phyloP scores from a whole-genome alignment of 2,797 vertebrate genomes.

The Meda fulgida region DNA sequence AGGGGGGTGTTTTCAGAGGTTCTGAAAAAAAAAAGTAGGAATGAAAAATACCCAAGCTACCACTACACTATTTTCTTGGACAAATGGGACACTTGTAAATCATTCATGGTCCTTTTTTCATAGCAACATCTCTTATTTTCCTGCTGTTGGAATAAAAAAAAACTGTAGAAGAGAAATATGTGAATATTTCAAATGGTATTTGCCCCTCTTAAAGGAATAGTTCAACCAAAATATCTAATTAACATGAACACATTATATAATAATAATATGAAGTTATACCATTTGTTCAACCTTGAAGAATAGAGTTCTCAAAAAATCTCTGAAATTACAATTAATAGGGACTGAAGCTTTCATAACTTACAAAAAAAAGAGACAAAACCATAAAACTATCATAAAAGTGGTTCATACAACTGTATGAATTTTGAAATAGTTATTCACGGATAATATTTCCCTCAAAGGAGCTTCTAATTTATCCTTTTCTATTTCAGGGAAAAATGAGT shows the following conservation, averaged over 20 bases:
- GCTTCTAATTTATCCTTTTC: not conserved
- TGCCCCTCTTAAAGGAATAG: not conserved
- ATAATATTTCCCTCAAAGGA: not conserved
- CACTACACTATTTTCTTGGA: constrained; percentile 38
- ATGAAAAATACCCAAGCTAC: constrained; percentile 62
- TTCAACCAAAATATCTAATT: not conserved
- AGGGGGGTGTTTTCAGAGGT: constrained; percentile 64
- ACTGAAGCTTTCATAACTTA: not conserved
- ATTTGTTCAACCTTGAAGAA: not conserved
- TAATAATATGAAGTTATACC: not conserved
- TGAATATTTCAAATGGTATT: not conserved
- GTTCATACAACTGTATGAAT: not conserved
- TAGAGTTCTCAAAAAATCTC: too few species aligned
- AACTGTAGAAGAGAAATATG: not conserved
- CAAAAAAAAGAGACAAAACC: not conserved
- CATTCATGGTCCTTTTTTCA: constrained; percentile 69
- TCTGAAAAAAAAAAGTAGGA: constrained; percentile 63
- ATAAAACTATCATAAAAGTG: too few species aligned
- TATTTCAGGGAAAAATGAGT: not conserved
- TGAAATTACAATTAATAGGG: not conserved
- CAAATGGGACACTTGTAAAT: constrained; percentile 65
- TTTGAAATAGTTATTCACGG: not conserved
- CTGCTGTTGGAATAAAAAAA: constrained; percentile 47
- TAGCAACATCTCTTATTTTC: constrained; percentile 55
- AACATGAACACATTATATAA: not conserved